phyloP scores from a whole-genome alignment of 2,888 invertebrate species.

The Callosobruchus maculatus region DNA sequence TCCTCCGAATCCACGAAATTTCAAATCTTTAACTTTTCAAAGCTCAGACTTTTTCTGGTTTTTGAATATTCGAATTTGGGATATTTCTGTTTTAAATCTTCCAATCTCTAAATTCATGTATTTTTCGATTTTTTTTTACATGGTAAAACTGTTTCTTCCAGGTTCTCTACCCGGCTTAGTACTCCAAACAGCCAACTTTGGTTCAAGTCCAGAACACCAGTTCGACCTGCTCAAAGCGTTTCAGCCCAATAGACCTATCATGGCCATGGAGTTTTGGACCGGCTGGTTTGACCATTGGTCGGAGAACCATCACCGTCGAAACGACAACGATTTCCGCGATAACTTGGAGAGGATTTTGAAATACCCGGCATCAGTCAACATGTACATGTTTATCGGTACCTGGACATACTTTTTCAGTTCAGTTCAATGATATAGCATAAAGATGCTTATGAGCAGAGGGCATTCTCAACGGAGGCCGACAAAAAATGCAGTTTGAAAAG shows the following conservation, averaged over 20 bases:
- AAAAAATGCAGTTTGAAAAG: no score
- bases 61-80: no score
- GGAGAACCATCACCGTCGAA: slow-evolving; percentile 38
- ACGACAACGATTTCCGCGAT: slow-evolving; percentile 24
- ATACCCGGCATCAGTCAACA: slow-evolving; percentile 64
- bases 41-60: no score
- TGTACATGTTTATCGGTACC: slow-evolving; percentile 71
- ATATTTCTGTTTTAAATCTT: no score
- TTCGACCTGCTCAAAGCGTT: slow-evolving; percentile 45
- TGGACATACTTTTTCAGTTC: not conserved
- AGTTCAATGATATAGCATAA: no score
- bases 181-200: slow-evolving; percentile 57
- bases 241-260: slow-evolving; percentile 52
- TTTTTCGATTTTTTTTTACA: no score
- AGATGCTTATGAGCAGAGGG: no score
- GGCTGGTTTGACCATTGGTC: slow-evolving; percentile 61
- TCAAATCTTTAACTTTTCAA: no score
- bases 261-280: slow-evolving; percentile 60
- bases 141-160: not conserved
- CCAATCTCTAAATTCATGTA: no score
- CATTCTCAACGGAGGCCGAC: no score
- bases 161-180: slow-evolving; percentile 40
- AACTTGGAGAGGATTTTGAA: slow-evolving; percentile 27
- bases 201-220: slow-evolving; percentile 47
- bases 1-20: no score